A percentile compares a stretch with the other conserved stretches of the same genome.
phyloP scores from a whole-genome alignment of 2,888 invertebrate species.

The Pristionchus maxplancki region DNA sequence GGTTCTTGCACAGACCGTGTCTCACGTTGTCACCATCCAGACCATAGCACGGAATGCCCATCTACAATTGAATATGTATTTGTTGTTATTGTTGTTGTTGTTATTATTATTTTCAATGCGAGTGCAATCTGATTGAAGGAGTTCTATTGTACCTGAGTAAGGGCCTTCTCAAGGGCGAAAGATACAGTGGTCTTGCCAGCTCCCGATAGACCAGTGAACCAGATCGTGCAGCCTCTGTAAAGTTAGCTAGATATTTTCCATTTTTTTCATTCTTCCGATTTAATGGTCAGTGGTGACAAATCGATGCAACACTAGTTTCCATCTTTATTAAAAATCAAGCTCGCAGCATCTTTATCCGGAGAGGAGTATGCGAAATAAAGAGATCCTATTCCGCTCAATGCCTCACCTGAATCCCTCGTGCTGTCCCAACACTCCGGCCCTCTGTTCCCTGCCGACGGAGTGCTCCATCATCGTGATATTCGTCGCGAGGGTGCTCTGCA shows the following conservation, averaged over 20 bases:
- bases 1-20: conserved; percentile 90
- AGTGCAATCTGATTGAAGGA: too few species aligned
- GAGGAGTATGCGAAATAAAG: too few species aligned
- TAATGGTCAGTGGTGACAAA: neutral
- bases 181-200: conserved; percentile 99
- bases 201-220: conserved; percentile 87
- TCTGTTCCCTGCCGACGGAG: conserved; percentile 92
- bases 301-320: neutral
- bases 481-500: conserved; percentile 56
- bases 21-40: conserved; percentile 98
- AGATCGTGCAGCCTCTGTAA: conserved; percentile 84
- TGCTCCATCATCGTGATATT: conserved; percentile 84
- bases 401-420: conserved; percentile 57
- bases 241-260: too few species aligned
- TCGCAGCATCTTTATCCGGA: too few species aligned
- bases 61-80: conserved; percentile 79
- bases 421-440: conserved; percentile 91
- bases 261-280: too few species aligned
- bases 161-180: conserved; percentile 94
- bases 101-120: too few species aligned
- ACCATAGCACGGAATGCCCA: conserved; percentile 94
- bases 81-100: too few species aligned
- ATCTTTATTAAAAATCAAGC: neutral
- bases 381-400: too few species aligned
- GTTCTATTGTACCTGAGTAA: conserved; percentile 80